Conservation (phyloP, 2,888 invertebrate genomes). For the Macrophya alboannulata region DNA sequence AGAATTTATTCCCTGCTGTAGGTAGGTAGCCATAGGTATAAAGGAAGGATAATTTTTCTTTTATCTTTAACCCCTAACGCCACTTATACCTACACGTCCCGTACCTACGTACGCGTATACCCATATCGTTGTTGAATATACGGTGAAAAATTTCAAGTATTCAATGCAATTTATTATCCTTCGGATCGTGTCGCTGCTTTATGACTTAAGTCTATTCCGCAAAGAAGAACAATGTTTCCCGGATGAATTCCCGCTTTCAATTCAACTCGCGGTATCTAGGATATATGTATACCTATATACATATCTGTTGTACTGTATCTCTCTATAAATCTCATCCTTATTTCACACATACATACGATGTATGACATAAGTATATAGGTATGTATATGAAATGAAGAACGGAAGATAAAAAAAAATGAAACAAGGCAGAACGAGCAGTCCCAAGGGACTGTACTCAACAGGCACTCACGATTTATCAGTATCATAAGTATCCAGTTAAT, state of each 20-base stretch:
- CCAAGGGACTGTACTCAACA: too few relatives aligned
- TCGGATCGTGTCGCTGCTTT: slow-evolving; percentile 1
- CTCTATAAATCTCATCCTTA: not conserved
- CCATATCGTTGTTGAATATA: not conserved
- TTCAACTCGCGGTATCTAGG: not conserved
- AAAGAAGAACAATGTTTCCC: slow-evolving; percentile 33
- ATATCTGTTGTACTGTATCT: not conserved
- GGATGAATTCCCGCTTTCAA: slow-evolving; percentile 4
- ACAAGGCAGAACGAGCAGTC: too few relatives aligned
- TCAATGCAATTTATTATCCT: slow-evolving; percentile 38
- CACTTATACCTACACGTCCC: not conserved
- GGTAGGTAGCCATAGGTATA: too few relatives aligned
- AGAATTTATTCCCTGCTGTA: not conserved
- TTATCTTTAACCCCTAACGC: not conserved
- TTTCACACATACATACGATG: not conserved
- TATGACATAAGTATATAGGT: not conserved
- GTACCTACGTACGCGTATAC: not conserved
- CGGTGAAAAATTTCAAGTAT: not conserved
- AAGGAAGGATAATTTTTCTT: slow-evolving; percentile 2
- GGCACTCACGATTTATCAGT: too few relatives aligned
- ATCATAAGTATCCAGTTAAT: too few relatives aligned
- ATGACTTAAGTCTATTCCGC: not conserved
- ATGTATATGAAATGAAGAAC: too few relatives aligned
- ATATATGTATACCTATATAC: not conserved
- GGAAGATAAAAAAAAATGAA: not conserved